Conservation (phyloP, 2,797 vertebrate species). For the Sandelia bainsii region DNA sequence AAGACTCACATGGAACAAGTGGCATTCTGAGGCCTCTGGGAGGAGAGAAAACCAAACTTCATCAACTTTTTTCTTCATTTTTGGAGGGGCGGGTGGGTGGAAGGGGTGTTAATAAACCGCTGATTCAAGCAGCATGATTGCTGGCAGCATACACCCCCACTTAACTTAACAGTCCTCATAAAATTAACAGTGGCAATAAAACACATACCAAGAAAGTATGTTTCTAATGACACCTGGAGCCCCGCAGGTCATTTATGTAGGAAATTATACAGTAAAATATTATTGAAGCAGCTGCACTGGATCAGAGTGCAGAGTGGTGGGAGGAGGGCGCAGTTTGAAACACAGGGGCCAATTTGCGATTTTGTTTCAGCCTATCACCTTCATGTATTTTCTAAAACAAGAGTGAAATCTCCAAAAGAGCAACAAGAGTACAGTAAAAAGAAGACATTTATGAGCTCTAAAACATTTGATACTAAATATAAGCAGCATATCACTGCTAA, state of each 20-base stretch:
- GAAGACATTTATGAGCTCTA: not conserved
- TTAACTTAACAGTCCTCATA: conserved; percentile 81
- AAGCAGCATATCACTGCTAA: not conserved
- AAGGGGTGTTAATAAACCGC: conserved; percentile 63
- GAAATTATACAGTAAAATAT: conserved; percentile 83
- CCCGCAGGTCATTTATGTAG: conserved; percentile 77
- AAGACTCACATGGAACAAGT: not conserved
- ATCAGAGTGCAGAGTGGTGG: conserved; percentile 6
- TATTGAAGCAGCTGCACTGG: conserved; percentile 64
- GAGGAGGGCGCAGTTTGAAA: conserved; percentile 6
- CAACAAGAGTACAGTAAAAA: not conserved
- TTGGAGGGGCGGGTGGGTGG: not conserved
- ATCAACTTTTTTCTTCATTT: conserved; percentile 17
- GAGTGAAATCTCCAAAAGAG: not conserved
- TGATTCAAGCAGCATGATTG: conserved; percentile 75
- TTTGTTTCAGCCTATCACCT: not conserved
- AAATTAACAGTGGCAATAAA: conserved; percentile 86
- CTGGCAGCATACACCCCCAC: conserved; percentile 80
- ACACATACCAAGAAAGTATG: conserved; percentile 78
- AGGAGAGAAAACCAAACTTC: conserved; percentile 33
- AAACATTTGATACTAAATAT: not conserved
- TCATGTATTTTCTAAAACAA: not conserved
- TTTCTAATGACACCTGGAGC: conserved; percentile 84
- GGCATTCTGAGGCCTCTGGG: conserved; percentile 1
- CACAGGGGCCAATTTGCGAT: not conserved